Conservation (phyloP, 2,113 vertebrate genomes). For the Columba janthina region DNA sequence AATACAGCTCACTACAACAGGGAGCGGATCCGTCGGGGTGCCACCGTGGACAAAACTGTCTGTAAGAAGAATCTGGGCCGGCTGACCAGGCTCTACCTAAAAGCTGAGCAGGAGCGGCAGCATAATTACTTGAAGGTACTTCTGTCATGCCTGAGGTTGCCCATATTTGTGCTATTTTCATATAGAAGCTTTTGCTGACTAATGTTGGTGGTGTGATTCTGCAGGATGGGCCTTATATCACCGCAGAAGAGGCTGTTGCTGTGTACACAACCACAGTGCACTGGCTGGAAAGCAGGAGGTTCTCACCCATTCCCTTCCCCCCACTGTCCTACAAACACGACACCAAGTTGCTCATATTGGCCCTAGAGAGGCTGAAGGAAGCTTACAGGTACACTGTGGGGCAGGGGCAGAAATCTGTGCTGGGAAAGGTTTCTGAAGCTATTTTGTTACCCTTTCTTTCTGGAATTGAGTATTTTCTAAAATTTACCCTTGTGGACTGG, state of each 20-base stretch:
- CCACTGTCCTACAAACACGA: conserved; percentile 97
- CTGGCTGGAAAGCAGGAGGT: conserved; percentile 97
- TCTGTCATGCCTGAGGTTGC: not conserved
- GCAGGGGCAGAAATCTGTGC: too few relatives aligned
- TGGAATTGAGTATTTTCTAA: rapidly evolving
- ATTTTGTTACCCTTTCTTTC: not conserved
- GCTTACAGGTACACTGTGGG: conserved; percentile 89
- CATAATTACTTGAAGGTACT: conserved; percentile 98
- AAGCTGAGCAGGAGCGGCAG: conserved; percentile 98
- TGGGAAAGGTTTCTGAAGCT: not conserved
- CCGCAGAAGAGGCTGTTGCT: conserved; percentile 97
- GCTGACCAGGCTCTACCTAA: conserved; percentile 94
- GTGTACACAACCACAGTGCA: conserved; percentile 99
- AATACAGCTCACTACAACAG: conserved; percentile 99
- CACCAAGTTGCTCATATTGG: conserved; percentile 96
- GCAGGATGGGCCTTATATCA: conserved; percentile 98
- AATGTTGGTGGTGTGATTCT: not conserved
- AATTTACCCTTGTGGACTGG: not conserved
- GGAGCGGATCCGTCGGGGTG: conserved; percentile 96
- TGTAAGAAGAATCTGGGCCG: conserved; percentile 98
- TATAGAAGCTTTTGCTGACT: not conserved
- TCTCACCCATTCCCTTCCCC: conserved; percentile 97
- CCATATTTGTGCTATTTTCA: not conserved
- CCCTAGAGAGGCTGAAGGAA: conserved; percentile 96
- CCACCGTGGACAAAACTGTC: conserved; percentile 98